Conservation (phyloP, 2,113 vertebrate genomes). For the Hippocampus abdominalis region DNA sequence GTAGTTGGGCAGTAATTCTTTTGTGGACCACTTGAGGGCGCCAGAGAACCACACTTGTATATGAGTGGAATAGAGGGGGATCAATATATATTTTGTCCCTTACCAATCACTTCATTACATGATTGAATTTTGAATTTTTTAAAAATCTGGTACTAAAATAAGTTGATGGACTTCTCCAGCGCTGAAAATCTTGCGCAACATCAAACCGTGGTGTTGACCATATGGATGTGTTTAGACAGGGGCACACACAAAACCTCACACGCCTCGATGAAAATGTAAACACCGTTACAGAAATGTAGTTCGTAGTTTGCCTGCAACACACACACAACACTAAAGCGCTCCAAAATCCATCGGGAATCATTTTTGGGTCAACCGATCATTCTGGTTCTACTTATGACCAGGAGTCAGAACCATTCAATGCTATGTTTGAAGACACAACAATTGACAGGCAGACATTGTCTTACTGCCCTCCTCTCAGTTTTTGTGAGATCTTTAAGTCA, state of each 20-base stretch:
- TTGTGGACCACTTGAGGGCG: no score
- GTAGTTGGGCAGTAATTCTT: no score
- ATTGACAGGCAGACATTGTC: conserved; percentile 24
- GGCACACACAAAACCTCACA: conserved; percentile 16
- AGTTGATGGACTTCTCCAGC: background rate
- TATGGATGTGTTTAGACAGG: conserved; percentile 72
- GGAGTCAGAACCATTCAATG: conserved; percentile 51
- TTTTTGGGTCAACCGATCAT: conserved; percentile 63
- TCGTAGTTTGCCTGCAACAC: background rate
- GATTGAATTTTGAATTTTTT: no score
- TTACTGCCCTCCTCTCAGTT: background rate
- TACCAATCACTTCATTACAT: no score
- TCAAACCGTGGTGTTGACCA: conserved; percentile 54
- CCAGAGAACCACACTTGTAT: no score
- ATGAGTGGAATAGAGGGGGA: no score
- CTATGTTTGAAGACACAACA: conserved; percentile 35
- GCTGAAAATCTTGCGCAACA: conserved; percentile 26
- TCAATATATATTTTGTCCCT: no score
- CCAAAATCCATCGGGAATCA: conserved; percentile 35
- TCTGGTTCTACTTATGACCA: conserved; percentile 65
- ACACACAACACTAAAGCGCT: background rate
- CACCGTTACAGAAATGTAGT: background rate
- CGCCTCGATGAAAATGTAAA: background rate
- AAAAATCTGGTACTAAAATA: background rate
- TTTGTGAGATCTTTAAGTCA: conserved; percentile 21